Evolutionary conservation across 2,797 vertebrate species (phyloP).

Genomic region (Heterohyrax brucei): DNA sequence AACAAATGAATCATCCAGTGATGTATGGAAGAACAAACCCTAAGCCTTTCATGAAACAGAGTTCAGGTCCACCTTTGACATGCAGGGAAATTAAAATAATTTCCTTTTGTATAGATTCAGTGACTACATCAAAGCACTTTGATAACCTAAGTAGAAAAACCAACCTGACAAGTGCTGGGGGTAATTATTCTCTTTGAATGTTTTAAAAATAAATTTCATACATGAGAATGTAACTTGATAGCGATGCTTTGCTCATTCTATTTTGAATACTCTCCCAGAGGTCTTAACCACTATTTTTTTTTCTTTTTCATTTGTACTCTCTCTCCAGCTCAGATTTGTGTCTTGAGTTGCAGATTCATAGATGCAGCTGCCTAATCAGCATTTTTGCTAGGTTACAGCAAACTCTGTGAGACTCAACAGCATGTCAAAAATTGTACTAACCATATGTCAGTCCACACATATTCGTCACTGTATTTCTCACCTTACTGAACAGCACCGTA

Average conservation of each 20-base stretch:
- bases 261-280: neutral
- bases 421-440: constrained; percentile 1
- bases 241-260: neutral
- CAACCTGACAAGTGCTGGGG: neutral
- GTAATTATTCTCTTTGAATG: neutral
- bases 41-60: neutral
- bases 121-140: neutral
- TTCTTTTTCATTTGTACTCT: neutral
- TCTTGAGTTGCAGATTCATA: neutral
- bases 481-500: neutral
- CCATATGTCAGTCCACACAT: neutral
- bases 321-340: neutral
- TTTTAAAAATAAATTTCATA: constrained; percentile 34
- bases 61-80: neutral
- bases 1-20: neutral
- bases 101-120: neutral
- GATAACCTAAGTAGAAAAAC: neutral
- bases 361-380: neutral
- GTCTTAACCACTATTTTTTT: neutral
- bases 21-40: constrained; percentile 6
- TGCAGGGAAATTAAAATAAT: neutral
- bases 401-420: neutral
- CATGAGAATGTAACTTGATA: neutral
- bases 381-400: neutral
- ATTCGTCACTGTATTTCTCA: neutral